A percentile compares a stretch with the other conserved stretches of the same genome.
Evolutionary conservation across 2,888 invertebrate species (phyloP).

Genomic region (Trilocha varians): DNA sequence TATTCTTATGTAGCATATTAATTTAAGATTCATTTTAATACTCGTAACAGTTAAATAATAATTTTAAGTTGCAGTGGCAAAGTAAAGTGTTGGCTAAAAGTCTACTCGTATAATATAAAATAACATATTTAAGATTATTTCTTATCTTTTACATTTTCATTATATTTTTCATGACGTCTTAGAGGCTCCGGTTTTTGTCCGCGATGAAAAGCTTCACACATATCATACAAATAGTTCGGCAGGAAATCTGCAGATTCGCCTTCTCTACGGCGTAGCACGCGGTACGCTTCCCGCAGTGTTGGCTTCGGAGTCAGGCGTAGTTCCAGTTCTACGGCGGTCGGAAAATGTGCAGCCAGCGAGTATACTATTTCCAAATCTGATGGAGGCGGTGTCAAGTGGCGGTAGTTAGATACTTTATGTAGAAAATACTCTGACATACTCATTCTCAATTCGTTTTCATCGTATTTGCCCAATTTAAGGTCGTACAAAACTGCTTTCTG

Average conservation of each 20-base stretch:
- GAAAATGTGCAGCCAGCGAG: slow-evolving; percentile 62
- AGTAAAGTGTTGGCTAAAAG: neutral
- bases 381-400: slow-evolving; percentile 58
- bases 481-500: slow-evolving; percentile 62
- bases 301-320: slow-evolving; percentile 61
- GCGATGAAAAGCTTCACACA: slow-evolving; percentile 64
- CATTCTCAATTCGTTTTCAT: slow-evolving; percentile 42
- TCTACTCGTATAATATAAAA: neutral
- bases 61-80: neutral
- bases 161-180: slow-evolving; percentile 29
- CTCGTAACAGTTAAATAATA: no score
- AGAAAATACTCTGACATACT: slow-evolving; percentile 66
- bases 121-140: neutral
- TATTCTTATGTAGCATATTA: no score
- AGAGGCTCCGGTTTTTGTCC: slow-evolving; percentile 54
- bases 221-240: slow-evolving; percentile 65
- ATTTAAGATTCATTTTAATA: no score
- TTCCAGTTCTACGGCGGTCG: slow-evolving; percentile 61
- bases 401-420: slow-evolving; percentile 62
- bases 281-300: slow-evolving; percentile 60
- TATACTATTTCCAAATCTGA: slow-evolving; percentile 66
- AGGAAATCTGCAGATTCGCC: slow-evolving; percentile 57
- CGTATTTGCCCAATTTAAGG: slow-evolving; percentile 62
- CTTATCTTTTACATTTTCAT: neutral
- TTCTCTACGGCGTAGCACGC: slow-evolving; percentile 57